Evolutionary conservation across 2,113 vertebrate genomes (phyloP).

Genomic region (Vombatus ursinus): DNA sequence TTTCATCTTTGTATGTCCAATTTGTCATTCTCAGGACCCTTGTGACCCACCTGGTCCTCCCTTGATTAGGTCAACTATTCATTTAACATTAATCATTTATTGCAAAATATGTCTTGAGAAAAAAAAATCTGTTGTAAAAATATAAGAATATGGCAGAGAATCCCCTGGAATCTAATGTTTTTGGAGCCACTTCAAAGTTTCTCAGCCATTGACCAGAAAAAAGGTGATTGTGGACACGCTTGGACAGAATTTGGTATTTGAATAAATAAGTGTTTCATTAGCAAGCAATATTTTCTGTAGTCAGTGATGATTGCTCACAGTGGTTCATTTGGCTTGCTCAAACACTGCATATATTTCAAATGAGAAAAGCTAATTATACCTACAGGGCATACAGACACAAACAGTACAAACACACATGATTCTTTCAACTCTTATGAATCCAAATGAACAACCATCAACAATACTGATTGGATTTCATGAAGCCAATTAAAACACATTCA

Average conservation of each 20-base stretch:
- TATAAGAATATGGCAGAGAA: neutral
- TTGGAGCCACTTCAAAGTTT: slow-evolving; percentile 13
- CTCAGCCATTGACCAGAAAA: slow-evolving; percentile 19
- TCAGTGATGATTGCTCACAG: slow-evolving; percentile 38
- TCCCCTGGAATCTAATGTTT: neutral
- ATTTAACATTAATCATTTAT: neutral
- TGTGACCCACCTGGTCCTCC: neutral
- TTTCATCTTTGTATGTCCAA: too few relatives aligned
- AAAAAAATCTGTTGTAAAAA: neutral
- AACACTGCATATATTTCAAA: slow-evolving; percentile 21
- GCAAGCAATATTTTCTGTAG: slow-evolving; percentile 8
- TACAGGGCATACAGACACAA: slow-evolving; percentile 37
- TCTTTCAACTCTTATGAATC: slow-evolving; percentile 14
- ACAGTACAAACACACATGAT: neutral
- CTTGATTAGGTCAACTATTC: neutral
- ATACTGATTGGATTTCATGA: slow-evolving; percentile 48
- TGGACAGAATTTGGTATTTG: slow-evolving; percentile 12
- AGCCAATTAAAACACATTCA: slow-evolving; percentile 35
- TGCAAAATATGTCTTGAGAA: neutral
- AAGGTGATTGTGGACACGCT: slow-evolving; percentile 1
- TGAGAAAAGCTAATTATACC: slow-evolving; percentile 52
- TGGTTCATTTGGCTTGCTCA: neutral
- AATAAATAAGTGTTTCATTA: slow-evolving; percentile 47
- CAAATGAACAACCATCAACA: neutral
- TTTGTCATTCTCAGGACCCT: neutral